Percentiles rank a stretch among this genome's conserved stretches.
Conservation (phyloP, 2,113 vertebrate species). For the Cervus canadensis region DNA sequence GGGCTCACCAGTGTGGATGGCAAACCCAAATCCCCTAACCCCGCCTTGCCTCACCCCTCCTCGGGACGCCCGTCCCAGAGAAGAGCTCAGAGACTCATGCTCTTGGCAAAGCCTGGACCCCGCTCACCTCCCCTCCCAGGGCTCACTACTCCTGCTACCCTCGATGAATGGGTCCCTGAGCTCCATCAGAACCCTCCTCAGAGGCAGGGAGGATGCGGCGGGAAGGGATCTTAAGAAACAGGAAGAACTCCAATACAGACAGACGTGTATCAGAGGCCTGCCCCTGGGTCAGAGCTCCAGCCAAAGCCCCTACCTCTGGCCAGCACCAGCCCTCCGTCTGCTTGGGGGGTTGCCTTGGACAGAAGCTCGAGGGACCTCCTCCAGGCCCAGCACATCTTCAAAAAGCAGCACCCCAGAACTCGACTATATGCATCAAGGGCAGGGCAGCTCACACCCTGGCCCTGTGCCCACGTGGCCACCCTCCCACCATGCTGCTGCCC, state of each 20-base stretch:
- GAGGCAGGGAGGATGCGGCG: neutral
- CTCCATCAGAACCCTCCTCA: neutral
- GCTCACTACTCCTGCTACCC: neutral
- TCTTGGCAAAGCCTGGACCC: neutral
- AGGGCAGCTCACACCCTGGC: neutral
- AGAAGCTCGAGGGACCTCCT: no score
- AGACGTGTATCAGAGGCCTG: fast-evolving
- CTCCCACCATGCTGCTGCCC: neutral
- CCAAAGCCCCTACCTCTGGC: neutral
- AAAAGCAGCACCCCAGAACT: fast-evolving
- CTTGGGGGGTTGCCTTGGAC: neutral
- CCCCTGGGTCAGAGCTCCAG: neutral
- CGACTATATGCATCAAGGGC: fast-evolving
- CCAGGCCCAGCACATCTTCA: fast-evolving
- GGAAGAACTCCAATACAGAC: fast-evolving
- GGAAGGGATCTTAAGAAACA: neutral
- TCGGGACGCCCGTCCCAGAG: neutral
- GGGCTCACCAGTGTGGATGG: neutral
- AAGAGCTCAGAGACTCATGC: no score
- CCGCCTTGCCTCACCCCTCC: neutral
- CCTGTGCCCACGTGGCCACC: neutral
- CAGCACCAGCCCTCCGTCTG: neutral
- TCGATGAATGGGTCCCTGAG: fast-evolving
- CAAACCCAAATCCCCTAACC: neutral
- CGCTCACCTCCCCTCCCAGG: neutral